These are phyloP conservation scores for Herpailurus yagouaroundi DNA, from an alignment of 2,113 vertebrate genomes.

Conservation along the genomic window DNA sequence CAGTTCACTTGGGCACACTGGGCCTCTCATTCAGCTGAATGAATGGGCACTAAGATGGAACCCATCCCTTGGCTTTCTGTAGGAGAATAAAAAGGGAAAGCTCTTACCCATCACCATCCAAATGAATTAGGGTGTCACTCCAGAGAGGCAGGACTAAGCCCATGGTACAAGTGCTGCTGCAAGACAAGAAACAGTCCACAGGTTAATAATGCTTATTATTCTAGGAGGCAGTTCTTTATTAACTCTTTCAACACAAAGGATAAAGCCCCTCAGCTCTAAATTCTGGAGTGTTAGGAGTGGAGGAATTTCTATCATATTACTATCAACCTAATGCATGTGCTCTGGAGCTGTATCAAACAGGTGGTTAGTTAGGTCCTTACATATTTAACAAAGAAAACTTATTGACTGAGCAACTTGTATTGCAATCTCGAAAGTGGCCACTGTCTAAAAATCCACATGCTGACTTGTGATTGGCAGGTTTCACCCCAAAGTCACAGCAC, in stretches of 20 bases:
- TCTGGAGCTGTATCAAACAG: neutral
- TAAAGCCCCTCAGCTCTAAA: conserved; percentile 9
- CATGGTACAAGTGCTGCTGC: conserved; percentile 92
- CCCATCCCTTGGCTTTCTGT: neutral
- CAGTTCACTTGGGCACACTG: conserved; percentile 30
- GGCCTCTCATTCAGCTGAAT: conserved; percentile 58
- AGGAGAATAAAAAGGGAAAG: conserved; percentile 43
- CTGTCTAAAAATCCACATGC: neutral
- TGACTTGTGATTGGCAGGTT: neutral
- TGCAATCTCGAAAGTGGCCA: neutral
- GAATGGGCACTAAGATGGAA: conserved; percentile 60
- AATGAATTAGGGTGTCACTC: conserved; percentile 98
- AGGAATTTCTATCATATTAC: conserved; percentile 23
- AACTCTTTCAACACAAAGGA: conserved; percentile 46
- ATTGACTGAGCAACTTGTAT: neutral
- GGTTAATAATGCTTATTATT: conserved; percentile 63
- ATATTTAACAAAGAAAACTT: conserved; percentile 36
- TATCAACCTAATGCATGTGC: conserved; percentile 2
- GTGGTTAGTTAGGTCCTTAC: conserved; percentile 9
- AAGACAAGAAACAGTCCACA: conserved; percentile 73
- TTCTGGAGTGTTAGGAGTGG: neutral
- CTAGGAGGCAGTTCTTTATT: conserved; percentile 48
- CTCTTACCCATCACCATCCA: conserved; percentile 98
- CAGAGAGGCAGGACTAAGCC: conserved; percentile 97
- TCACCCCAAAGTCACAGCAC: neutral